These are phyloP conservation scores for Anagyrus pseudococci DNA, from an alignment of 2,888 invertebrate species.

Conservation along the genomic window DNA sequence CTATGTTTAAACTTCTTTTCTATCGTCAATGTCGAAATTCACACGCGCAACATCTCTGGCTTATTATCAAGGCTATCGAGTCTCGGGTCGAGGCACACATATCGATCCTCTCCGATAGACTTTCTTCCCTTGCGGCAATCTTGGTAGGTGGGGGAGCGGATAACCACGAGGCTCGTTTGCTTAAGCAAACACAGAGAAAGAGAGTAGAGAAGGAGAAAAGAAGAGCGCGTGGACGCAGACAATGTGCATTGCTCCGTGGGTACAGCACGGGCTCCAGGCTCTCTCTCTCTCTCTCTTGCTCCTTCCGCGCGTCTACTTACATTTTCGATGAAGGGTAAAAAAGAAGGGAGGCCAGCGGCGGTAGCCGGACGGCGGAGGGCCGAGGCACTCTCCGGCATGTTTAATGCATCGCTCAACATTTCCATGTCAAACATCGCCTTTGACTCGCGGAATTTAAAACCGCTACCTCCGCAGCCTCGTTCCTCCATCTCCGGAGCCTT, in stretches of 20 bases:
- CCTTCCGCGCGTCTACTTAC: constrained; percentile 12
- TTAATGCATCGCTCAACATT: constrained; percentile 61
- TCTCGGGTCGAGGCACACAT: neutral
- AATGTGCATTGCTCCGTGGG: constrained; percentile 16
- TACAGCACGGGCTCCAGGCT: constrained; percentile 38
- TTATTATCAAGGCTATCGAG: neutral
- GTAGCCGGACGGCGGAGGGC: constrained; percentile 38
- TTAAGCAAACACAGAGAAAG: constrained; percentile 56
- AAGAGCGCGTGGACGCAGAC: no score
- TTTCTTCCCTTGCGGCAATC: constrained; percentile 43
- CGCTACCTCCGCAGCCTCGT: constrained; percentile 42
- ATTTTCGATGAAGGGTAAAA: constrained; percentile 36
- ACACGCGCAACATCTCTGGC: no score
- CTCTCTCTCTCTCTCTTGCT: constrained; percentile 33
- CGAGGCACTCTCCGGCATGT: constrained; percentile 53
- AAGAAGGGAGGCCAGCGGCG: constrained; percentile 35
- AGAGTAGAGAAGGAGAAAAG: no score
- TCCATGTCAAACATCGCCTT: constrained; percentile 63
- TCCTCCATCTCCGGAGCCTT: neutral
- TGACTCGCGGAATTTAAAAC: constrained; percentile 61
- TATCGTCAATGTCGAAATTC: no score
- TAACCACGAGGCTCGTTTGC: constrained; percentile 52
- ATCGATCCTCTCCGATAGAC: constrained; percentile 40
- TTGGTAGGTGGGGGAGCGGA: constrained; percentile 43
- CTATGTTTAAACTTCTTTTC: no score